Evolutionary conservation across 2,113 vertebrate genomes (phyloP).

Genomic region (Ageneiosus marmoratus): DNA sequence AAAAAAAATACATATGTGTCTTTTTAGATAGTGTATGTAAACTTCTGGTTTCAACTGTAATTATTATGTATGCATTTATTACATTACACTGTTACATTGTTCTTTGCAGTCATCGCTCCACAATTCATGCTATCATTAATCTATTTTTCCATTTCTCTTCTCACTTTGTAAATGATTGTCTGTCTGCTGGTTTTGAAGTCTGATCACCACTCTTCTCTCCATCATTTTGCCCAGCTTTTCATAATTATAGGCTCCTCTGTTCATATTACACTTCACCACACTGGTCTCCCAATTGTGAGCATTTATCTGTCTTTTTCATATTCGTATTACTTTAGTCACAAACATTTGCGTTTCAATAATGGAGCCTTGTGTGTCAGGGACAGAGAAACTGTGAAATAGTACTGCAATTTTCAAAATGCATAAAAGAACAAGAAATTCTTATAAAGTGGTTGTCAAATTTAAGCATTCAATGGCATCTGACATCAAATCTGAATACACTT

Average conservation of each 20-base stretch:
- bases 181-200: constrained; percentile 12
- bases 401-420: constrained; percentile 7
- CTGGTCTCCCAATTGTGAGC: not conserved
- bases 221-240: constrained; percentile 8
- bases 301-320: constrained; percentile 19
- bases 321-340: not conserved
- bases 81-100: no score
- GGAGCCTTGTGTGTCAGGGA: not conserved
- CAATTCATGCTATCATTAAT: constrained; percentile 2
- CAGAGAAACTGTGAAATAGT: not conserved
- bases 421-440: not conserved
- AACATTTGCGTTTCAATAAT: not conserved
- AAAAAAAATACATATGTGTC: no score
- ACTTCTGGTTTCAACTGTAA: no score
- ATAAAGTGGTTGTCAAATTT: not conserved
- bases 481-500: not conserved
- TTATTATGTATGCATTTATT: not conserved
- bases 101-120: not conserved
- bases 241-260: constrained; percentile 10
- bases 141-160: not conserved
- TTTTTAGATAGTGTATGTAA: no score
- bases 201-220: not conserved
- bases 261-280: constrained; percentile 5
- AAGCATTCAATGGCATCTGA: not conserved
- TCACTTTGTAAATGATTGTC: not conserved